A percentile compares a stretch with the other conserved stretches of the same genome.
phyloP scores from a whole-genome alignment of 2,113 vertebrate genomes.

The Hystrix brachyura region DNA sequence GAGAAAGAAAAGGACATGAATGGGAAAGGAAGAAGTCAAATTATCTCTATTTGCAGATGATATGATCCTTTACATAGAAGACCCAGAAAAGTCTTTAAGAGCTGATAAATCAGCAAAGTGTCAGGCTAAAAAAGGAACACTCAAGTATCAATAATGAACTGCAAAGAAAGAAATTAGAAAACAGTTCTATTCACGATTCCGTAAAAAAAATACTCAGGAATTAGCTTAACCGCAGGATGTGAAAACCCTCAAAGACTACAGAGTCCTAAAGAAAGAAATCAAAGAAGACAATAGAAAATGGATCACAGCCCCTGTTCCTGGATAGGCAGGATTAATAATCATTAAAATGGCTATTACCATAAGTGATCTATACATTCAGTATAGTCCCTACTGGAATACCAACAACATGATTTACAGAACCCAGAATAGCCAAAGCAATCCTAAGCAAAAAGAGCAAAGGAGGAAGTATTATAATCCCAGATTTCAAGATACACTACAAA shows the following conservation, averaged over 20 bases:
- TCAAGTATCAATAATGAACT: not conserved
- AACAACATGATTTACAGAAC: not conserved
- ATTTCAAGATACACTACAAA: not conserved
- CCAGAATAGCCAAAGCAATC: not conserved
- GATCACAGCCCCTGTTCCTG: not conserved
- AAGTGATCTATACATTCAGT: not conserved
- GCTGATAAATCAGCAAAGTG: not conserved
- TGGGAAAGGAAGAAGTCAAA: not conserved
- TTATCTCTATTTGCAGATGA: not conserved
- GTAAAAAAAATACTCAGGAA: not conserved
- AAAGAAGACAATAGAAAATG: not conserved
- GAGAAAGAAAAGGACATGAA: not conserved
- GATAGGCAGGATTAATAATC: not conserved
- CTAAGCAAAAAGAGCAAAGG: not conserved
- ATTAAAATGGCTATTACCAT: not conserved
- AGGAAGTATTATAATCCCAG: not conserved
- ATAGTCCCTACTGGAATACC: not conserved
- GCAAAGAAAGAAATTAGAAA: not conserved
- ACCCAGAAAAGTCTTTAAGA: not conserved
- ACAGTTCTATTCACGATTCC: not conserved
- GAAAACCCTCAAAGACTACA: not conserved
- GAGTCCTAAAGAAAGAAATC: not conserved
- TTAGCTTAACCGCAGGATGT: not conserved
- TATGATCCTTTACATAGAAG: not conserved
- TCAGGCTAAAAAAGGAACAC: not conserved